Evolutionary conservation across 2,888 invertebrate species (phyloP).

Genomic region (Cosmia trapezina): DNA sequence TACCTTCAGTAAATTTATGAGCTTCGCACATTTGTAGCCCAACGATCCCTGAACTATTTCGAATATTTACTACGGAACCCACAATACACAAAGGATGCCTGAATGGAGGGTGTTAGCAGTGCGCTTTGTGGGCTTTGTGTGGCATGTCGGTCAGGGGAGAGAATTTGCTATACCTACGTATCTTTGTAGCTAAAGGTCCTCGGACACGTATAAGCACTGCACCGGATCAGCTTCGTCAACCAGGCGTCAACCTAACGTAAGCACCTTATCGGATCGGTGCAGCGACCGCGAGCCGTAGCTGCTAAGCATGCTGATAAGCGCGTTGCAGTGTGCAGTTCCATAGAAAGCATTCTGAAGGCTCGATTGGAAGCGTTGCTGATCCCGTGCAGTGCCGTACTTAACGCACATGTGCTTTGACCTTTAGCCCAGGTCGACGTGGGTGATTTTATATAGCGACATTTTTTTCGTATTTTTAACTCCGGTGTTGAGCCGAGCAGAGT

Average conservation of each 20-base stretch:
- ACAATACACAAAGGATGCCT: slow-evolving; percentile 23
- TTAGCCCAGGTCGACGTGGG: background rate
- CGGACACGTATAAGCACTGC: background rate
- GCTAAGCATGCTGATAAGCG: background rate
- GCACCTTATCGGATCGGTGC: background rate
- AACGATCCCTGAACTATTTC: slow-evolving; percentile 1
- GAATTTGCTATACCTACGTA: background rate
- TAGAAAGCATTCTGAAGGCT: background rate
- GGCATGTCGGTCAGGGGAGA: background rate
- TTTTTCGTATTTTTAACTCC: too few relatives aligned
- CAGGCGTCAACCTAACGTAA: background rate
- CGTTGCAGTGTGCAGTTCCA: background rate
- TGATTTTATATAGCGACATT: too few relatives aligned
- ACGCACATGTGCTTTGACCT: background rate
- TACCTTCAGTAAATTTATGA: background rate
- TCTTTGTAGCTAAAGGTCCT: background rate
- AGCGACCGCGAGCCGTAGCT: background rate
- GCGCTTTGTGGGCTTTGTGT: slow-evolving; percentile 10
- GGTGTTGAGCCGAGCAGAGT: background rate
- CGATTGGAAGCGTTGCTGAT: background rate
- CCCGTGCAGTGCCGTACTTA: background rate
- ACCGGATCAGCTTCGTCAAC: too few relatives aligned
- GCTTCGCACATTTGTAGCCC: background rate
- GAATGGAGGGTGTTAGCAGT: slow-evolving; percentile 5
- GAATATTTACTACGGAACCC: slow-evolving; percentile 10